Evolutionary conservation across 2,113 vertebrate genomes (phyloP).

Genomic region (Crotalus viridis): DNA sequence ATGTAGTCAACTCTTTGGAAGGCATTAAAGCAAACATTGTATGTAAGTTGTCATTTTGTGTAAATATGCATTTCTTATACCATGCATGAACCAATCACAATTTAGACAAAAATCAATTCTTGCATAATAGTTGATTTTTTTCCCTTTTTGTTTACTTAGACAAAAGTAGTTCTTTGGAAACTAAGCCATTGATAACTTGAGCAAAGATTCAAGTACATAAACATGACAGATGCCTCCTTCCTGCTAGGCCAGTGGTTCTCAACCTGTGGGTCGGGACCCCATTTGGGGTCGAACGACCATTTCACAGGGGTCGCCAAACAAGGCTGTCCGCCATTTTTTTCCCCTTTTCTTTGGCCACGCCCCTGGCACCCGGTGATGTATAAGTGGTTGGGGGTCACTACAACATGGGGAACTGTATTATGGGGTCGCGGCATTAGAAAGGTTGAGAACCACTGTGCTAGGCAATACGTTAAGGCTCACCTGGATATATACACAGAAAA

Average conservation of each 20-base stretch:
- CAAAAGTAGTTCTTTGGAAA: neutral
- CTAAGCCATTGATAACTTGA: neutral
- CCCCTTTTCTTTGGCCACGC: too few species aligned
- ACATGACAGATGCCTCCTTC: neutral
- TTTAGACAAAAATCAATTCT: rapidly evolving
- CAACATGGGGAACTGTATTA: too few species aligned
- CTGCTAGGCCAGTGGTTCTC: neutral
- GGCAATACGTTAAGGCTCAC: constrained; percentile 11
- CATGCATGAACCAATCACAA: neutral
- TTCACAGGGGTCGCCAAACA: too few species aligned
- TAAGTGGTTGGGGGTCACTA: too few species aligned
- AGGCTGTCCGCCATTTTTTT: too few species aligned
- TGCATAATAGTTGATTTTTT: rapidly evolving
- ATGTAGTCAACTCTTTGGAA: neutral
- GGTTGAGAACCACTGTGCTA: neutral
- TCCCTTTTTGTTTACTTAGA: neutral
- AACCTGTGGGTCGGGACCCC: too few species aligned
- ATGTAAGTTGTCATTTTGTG: neutral
- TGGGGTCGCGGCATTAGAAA: too few species aligned
- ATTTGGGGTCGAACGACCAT: too few species aligned
- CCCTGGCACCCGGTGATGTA: too few species aligned
- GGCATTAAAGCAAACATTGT: neutral
- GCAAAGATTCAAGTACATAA: neutral
- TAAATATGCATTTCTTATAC: neutral
- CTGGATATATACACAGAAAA: constrained; percentile 14